A percentile compares a stretch with the other conserved stretches of the same genome.
Evolutionary conservation across 2,797 vertebrate species (phyloP).

Genomic region (Botia almorhae): DNA sequence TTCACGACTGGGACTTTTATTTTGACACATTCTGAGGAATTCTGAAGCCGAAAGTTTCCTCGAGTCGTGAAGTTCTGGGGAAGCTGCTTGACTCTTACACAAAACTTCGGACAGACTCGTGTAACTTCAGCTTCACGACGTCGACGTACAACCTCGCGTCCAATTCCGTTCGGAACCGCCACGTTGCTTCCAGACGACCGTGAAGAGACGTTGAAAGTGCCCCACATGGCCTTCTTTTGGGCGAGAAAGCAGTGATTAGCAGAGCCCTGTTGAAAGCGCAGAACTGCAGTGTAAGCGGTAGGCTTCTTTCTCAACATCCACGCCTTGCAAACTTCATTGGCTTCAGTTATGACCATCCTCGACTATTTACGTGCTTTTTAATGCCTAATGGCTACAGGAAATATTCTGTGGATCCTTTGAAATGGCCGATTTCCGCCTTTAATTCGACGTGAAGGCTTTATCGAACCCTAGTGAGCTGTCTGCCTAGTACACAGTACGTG

Average conservation of each 20-base stretch:
- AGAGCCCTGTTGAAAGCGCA: constrained; percentile 44
- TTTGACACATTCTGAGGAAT: constrained; percentile 23
- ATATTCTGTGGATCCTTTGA: neutral
- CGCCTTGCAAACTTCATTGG: neutral
- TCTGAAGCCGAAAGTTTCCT: constrained; percentile 35
- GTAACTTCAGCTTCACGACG: neutral
- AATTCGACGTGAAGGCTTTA: constrained; percentile 4
- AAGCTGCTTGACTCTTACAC: constrained; percentile 33
- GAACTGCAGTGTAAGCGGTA: constrained; percentile 46
- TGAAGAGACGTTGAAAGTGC: neutral
- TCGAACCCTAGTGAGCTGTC: neutral
- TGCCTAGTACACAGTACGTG: neutral
- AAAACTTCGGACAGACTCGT: constrained; percentile 31
- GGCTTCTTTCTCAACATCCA: constrained; percentile 37
- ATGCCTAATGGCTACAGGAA: neutral
- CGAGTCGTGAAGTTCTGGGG: constrained; percentile 36
- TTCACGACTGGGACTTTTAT: constrained; percentile 20
- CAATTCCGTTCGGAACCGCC: neutral
- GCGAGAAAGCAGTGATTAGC: constrained; percentile 36
- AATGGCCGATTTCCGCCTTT: constrained; percentile 22
- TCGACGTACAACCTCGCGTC: neutral
- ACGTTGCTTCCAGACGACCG: neutral
- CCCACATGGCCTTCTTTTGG: constrained; percentile 37
- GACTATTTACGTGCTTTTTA: neutral
- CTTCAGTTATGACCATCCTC: neutral